Base-by-base conservation (phyloP, 2,888 invertebrate species). In the Matsumyia berberina region DNA sequence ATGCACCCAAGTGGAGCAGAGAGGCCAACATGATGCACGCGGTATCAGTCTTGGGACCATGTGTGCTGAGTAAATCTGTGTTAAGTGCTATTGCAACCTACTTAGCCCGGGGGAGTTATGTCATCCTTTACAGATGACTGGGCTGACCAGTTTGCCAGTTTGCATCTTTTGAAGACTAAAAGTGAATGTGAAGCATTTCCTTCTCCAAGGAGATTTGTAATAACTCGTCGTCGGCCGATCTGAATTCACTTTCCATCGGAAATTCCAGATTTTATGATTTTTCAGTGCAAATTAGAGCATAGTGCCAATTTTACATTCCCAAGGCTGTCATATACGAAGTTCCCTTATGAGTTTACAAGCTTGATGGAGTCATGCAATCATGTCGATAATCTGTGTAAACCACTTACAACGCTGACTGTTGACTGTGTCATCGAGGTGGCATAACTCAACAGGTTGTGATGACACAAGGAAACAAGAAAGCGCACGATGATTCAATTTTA, bases 101-200 rank as follows among this genome's bases (percentile, higher is more conserved):
- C 76, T 81, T 81, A 7, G 39, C 35, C n/a, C 49, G 29, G 31
- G 46, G 29, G 29, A 39, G 81, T 81, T 81, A 81, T 81, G 76
- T 81, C 81, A 81, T 81, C 76, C 81, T 76, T 46, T 69, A 15
- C 67, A 46, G 74, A 74, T 81, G 80, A 81, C 62, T 81, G 69
- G 55, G 62, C 62, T 29, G 64, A 81, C 81, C 76, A 64, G 81
- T 81, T 81, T 69, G 58, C 81, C 76, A 64, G 81, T 81, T 81
- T 69, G 58, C 19, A 60, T 53, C 53, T 72, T 31, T 5, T 15
- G 24, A 46, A 15, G 24, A n/a, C 15, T n/a, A 60, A 80, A 80
- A 80, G 80, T 80, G 74, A 80, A 80, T 69, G 80, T 74, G 42
- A 7, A 42, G 46, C 66, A 62, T 77, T 60, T 80, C 74, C 80